phyloP scores from a whole-genome alignment of 2,888 invertebrate species.

The Meteorus colon region DNA sequence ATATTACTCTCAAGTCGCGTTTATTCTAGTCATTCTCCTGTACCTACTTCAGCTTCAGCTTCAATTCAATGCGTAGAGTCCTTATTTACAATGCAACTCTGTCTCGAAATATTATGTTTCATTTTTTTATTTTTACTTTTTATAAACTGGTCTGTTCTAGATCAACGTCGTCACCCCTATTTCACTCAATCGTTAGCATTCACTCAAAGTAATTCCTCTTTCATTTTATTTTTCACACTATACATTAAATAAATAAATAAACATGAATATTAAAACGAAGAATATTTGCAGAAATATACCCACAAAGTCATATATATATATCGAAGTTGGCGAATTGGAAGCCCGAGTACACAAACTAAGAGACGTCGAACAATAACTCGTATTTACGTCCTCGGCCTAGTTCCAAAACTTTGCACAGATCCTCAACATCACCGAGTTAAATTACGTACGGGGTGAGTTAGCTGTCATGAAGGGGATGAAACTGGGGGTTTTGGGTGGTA shows the following conservation, averaged over 20 bases:
- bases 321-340: slow-evolving; percentile 38
- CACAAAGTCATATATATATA: neutral
- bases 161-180: neutral
- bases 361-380: slow-evolving; percentile 54
- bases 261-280: neutral
- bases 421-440: slow-evolving; percentile 50
- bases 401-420: slow-evolving; percentile 49
- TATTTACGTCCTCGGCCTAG: slow-evolving; percentile 56
- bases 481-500: slow-evolving; percentile 36
- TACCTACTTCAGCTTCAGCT: neutral
- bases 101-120: neutral
- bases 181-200: neutral
- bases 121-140: neutral
- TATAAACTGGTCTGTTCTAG: neutral
- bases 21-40: slow-evolving; percentile 10
- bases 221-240: neutral
- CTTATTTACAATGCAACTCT: slow-evolving; percentile 1
- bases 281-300: neutral
- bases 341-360: slow-evolving; percentile 42
- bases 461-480: slow-evolving; percentile 10
- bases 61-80: neutral
- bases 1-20: slow-evolving; percentile 28
- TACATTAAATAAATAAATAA: too few relatives aligned
- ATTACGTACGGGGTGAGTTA: slow-evolving; percentile 41
- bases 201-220: neutral